These are phyloP conservation scores for Gorilla gorilla DNA, from an alignment of 2,113 vertebrate species.

Conservation along the genomic window DNA sequence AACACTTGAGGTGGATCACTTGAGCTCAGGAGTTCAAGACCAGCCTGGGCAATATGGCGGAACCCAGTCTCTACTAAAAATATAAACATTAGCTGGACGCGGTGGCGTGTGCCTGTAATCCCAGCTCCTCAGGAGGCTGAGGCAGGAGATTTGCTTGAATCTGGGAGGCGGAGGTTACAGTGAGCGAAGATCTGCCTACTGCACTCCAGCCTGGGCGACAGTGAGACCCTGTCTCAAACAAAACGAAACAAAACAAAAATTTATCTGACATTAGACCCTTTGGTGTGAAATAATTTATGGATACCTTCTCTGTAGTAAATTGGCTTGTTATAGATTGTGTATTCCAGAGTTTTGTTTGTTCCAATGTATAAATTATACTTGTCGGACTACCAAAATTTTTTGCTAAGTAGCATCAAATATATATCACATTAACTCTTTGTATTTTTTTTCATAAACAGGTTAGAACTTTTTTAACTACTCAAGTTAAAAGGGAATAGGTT, in stretches of 20 bases:
- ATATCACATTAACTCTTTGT: background rate
- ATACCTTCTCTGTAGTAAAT: background rate
- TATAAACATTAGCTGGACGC: no score
- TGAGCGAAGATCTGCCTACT: no score
- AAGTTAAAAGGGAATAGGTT: background rate
- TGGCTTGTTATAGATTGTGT: background rate
- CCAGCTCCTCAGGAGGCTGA: no score
- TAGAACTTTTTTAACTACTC: background rate
- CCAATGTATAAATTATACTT: background rate
- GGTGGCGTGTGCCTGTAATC: no score
- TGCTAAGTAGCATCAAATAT: background rate
- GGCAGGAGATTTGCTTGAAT: no score
- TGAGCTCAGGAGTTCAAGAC: no score
- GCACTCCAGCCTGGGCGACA: no score
- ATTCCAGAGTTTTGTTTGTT: slow-evolving; percentile 3
- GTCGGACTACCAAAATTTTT: background rate
- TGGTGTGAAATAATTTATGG: background rate
- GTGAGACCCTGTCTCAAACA: no score
- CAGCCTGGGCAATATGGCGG: no score
- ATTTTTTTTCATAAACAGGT: background rate
- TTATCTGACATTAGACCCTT: background rate
- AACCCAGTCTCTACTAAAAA: no score
- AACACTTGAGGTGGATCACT: no score
- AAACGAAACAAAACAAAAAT: background rate
- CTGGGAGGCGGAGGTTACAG: no score